phyloP scores from a whole-genome alignment of 2,797 vertebrate species.

The Mus spretus region DNA sequence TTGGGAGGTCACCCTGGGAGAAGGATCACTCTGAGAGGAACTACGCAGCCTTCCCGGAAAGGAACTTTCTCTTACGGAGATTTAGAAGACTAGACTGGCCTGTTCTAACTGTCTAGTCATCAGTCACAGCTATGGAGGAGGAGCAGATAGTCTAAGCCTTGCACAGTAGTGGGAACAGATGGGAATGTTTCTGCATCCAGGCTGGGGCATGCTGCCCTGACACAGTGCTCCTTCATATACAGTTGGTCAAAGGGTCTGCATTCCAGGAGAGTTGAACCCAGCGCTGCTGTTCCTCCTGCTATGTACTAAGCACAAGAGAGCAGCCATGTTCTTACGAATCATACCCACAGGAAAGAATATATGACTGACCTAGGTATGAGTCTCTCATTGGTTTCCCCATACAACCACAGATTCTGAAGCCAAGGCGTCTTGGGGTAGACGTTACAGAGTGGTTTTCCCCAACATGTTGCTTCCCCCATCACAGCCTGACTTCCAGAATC shows the following conservation, averaged over 20 bases:
- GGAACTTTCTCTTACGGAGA: neutral
- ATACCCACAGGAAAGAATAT: neutral
- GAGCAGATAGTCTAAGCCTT: neutral
- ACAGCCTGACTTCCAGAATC: neutral
- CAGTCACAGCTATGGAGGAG: neutral
- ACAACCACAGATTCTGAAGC: neutral
- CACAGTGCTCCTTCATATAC: neutral
- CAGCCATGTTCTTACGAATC: neutral
- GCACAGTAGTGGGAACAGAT: neutral
- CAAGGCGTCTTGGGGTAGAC: neutral
- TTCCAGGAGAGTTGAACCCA: fast-evolving
- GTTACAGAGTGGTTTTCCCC: neutral
- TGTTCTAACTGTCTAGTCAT: neutral
- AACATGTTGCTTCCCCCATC: neutral
- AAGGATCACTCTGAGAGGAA: no score
- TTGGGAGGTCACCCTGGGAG: neutral
- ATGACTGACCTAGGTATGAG: neutral
- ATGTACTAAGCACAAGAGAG: neutral
- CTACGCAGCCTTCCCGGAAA: neutral
- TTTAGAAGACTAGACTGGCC: neutral
- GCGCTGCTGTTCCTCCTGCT: neutral
- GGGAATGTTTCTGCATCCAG: neutral
- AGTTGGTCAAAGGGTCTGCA: neutral
- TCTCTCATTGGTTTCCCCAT: neutral
- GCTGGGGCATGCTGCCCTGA: neutral